Percentiles rank a stretch among this genome's conserved stretches.
These are phyloP conservation scores for Patagioenas fasciata DNA, from an alignment of 2,113 vertebrate species.

Conservation along the genomic window DNA sequence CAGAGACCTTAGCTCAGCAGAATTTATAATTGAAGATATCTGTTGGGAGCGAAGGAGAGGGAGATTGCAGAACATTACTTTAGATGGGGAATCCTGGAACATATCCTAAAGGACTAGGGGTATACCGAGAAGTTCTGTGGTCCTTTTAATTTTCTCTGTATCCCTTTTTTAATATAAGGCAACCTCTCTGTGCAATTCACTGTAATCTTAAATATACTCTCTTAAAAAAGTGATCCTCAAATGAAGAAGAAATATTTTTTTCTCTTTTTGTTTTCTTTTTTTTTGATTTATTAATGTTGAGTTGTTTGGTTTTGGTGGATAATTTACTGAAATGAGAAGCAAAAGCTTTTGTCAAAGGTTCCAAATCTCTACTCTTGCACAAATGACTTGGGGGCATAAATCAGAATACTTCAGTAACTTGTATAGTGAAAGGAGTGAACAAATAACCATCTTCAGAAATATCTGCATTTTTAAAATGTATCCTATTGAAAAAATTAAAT, in stretches of 20 bases:
- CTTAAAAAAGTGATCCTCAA: not conserved
- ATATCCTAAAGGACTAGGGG: not conserved
- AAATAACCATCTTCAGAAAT: not conserved
- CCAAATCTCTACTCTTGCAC: not conserved
- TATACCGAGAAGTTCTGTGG: not conserved
- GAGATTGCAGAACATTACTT: not conserved
- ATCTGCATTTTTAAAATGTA: not conserved
- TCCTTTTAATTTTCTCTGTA: not conserved
- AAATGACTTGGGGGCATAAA: not conserved
- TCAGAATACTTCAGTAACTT: not conserved
- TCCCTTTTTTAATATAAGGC: not conserved
- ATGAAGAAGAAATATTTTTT: not conserved
- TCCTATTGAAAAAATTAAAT: not conserved
- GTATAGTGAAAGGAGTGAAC: not conserved
- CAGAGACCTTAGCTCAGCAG: conserved; percentile 22
- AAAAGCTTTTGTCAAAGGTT: not conserved
- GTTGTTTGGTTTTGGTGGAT: not conserved
- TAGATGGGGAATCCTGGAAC: not conserved
- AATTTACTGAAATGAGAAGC: not conserved
- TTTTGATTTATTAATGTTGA: not conserved
- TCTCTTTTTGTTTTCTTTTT: not conserved
- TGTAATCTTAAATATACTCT: not conserved
- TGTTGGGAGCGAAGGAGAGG: not conserved
- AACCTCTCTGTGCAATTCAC: not conserved
- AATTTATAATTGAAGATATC: conserved; percentile 27